Evolutionary conservation across 2,888 invertebrate genomes (phyloP).

Genomic region (Drosophila nigritarsus): DNA sequence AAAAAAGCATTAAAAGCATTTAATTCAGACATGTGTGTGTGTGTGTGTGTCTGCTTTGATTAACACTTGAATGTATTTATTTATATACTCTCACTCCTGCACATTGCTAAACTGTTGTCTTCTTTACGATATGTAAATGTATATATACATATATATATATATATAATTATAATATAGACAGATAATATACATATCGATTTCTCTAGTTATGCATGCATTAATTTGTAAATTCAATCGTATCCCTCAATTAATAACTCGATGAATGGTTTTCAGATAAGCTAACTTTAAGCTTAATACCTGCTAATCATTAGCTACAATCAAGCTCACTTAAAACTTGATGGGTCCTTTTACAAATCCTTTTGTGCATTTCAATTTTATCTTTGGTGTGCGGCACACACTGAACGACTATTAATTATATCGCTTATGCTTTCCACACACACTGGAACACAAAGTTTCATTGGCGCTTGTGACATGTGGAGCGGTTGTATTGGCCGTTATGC

Average conservation of each 20-base stretch:
- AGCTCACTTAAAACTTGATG: not conserved
- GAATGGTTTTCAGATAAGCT: not conserved
- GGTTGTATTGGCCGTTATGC: constrained; percentile 27
- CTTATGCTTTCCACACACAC: constrained; percentile 10
- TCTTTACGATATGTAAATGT: not conserved
- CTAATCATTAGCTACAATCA: not conserved
- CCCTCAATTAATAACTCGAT: not conserved
- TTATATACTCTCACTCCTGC: not conserved
- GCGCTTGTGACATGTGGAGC: constrained; percentile 21
- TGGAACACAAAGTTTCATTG: not conserved
- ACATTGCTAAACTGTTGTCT: constrained; percentile 10
- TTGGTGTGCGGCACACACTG: constrained; percentile 11
- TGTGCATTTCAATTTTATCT: not conserved
- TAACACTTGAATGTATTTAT: constrained; percentile 15
- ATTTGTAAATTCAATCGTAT: not conserved
- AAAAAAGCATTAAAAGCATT: constrained; percentile 57
- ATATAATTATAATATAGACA: not conserved
- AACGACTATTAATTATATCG: constrained; percentile 40
- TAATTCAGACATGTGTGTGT: constrained; percentile 14
- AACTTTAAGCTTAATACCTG: not conserved
- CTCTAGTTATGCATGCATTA: no score
- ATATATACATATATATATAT: not conserved
- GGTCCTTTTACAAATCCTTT: constrained; percentile 2
- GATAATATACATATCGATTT: not conserved
- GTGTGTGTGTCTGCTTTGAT: constrained; percentile 9